Evolutionary conservation across 2,797 vertebrate species (phyloP), one percentile per base, ranked within the genome.

Genomic region (Eurystomus glaucurus): DNA sequence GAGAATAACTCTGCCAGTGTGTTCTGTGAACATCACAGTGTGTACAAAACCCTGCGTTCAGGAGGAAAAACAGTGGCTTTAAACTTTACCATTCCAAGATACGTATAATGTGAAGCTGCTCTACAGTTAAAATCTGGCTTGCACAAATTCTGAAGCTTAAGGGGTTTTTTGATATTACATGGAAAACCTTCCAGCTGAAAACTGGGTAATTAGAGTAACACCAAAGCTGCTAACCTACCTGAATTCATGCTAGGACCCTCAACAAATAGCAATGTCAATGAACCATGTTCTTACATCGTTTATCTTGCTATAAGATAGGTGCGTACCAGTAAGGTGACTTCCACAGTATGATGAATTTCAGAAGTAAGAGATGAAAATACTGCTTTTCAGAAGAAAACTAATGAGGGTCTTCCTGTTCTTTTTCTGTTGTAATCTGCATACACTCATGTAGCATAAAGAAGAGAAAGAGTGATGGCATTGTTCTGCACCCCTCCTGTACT

Each of bases 1-100:
- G 74, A 86, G 57, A 88, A 20, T 84, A 92, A 82, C 21, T 78
- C 26, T 88, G 80, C 83, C 92, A 65, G 23, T 75, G 69, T 84
- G 65, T 79, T 85, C 79, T 54, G 66, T 79, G n/a, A 66, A 79
- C 33, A 76, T 95, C 70, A 39, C 58, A 85, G 76, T 62, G 41
- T 31, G 28, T 84, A 78, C 41, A 88, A 81, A 92, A 84, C 50
- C 58, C 20, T 51, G 11, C 45, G n/a, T 54, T 96, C 74, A 1
- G 5, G n/a, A 84, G 37, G 23, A 88, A 82, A 88, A 88, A 3
- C 12, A 50, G 21, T 14, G 39, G 5, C 71, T 94, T 88, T 78
- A 81, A 88, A 78, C 57, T 75, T 83, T 37, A 46, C 4, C 18
- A 13, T 90, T 95, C 61, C 76, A 92, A 94, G 74, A 52, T 35